These are phyloP conservation scores for Onthophagus taurus DNA, from an alignment of 1,140 invertebrate species.

Conservation along the genomic window DNA sequence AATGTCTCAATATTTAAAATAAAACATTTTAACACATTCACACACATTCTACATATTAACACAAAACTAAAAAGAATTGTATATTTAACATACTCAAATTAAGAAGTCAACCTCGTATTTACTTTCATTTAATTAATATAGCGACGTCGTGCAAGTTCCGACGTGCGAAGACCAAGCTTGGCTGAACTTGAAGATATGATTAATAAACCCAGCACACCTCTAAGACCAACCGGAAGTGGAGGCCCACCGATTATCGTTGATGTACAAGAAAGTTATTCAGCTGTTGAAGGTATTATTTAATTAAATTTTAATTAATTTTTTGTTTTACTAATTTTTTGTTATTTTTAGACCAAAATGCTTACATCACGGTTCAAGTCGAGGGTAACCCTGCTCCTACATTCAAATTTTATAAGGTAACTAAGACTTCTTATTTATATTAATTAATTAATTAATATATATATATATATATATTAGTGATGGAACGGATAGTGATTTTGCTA, in stretches of 20 bases:
- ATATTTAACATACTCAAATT: neutral
- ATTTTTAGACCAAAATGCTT: constrained; percentile 72
- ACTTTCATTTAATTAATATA: constrained; percentile 33
- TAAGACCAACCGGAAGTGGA: constrained; percentile 63
- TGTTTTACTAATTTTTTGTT: constrained; percentile 4
- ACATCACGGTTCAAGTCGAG: constrained; percentile 79
- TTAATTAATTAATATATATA: too few species aligned
- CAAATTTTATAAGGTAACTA: constrained; percentile 83
- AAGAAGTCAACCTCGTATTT: too few species aligned
- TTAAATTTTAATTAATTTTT: neutral
- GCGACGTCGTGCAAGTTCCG: constrained; percentile 76
- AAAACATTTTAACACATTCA: constrained; percentile 2
- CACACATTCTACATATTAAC: neutral
- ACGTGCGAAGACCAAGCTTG: constrained; percentile 74
- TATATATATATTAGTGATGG: too few species aligned
- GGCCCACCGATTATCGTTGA: constrained; percentile 82
- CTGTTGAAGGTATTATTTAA: constrained; percentile 69
- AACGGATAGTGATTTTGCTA: too few species aligned
- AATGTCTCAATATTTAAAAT: too few species aligned
- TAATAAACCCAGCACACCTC: constrained; percentile 82
- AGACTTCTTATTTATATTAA: too few species aligned
- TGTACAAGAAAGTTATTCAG: constrained; percentile 81
- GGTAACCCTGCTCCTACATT: constrained; percentile 90
- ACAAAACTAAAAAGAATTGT: too few species aligned
- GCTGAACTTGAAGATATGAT: constrained; percentile 82